Base-by-base conservation (phyloP, 2,113 vertebrate species). In the Elephantulus edwardii region DNA sequence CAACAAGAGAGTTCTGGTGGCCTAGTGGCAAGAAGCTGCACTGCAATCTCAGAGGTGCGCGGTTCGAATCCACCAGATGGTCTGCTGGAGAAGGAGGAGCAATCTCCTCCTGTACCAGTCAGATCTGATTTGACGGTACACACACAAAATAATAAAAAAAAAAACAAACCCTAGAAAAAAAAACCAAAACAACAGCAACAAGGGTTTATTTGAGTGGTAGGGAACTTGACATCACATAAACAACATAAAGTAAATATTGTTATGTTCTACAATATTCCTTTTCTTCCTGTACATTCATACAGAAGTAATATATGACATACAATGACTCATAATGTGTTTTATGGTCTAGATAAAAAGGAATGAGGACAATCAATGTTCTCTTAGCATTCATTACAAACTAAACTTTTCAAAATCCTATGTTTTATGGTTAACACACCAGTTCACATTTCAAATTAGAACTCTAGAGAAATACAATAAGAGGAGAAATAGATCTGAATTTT, bases 261-360 rank as follows among this genome's bases (percentile, higher is more conserved):
- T 24, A 30, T 26, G 42, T 30, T 8, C 2, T 86, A 54, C 2
- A 66, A 48, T 48, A 38, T n/a, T 35, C 80, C 11, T 90, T 78
- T 46, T 80, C 42, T 48, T 70, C 20, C 50, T 78, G 76, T 0
- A 56, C 24, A 50, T 8, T 70, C 64, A 77, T 17, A 62, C 60
- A 83, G 80, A 84, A 78, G 20, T 5, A 75, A 75, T 78, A 78
- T 89, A 82, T 24, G 70, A 84, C 82, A 54, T 58, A 30, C 33
- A 84, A 40, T 38, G 10, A 82, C 33, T 82, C 28, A 38, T 38
- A 62, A 5, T 48, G 16, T 68, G 30, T 80, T 44, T 87, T 74
- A 90, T 28, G 17, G 77, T 26, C 10, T 78, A 62, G 77, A 77
- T 2, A 54, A 74, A 89, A 38, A 13, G 30, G 64, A 89, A 10